Percentiles rank a stretch among this genome's conserved stretches.
Evolutionary conservation across 2,797 vertebrate species (phyloP).

Genomic region (Phrynocephalus vlangalii): DNA sequence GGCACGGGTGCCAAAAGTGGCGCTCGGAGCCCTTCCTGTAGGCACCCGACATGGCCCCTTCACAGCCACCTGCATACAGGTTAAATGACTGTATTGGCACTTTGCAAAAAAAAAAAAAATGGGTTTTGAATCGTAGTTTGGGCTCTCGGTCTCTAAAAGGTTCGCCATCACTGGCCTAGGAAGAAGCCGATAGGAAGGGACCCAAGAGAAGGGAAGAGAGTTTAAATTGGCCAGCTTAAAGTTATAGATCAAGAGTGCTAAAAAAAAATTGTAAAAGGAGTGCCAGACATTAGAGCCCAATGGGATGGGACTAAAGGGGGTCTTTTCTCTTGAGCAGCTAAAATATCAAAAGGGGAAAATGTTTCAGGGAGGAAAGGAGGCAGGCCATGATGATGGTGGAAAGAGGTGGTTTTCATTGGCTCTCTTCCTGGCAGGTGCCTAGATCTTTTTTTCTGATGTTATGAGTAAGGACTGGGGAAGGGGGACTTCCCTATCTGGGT

Average conservation of each 20-base stretch:
- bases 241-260: neutral
- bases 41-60: too few species aligned
- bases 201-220: constrained; percentile 2
- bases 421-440: neutral
- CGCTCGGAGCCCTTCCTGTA: too few species aligned
- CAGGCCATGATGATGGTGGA: neutral
- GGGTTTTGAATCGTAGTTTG: too few species aligned
- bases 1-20: too few species aligned
- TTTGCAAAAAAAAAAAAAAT: too few species aligned
- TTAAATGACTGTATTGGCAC: too few species aligned
- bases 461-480: neutral
- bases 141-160: too few species aligned
- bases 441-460: constrained; percentile 13
- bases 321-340: constrained; percentile 32
- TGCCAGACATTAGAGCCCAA: rapidly evolving
- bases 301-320: neutral
- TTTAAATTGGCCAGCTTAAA: constrained; percentile 34
- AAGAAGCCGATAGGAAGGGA: neutral
- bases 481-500: too few species aligned
- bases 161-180: constrained; percentile 18
- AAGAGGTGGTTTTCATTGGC: neutral
- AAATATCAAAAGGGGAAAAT: neutral
- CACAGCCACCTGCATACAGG: too few species aligned
- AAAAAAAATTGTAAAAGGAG: neutral
- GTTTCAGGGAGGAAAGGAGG: constrained; percentile 7